Conservation (phyloP, 2,797 vertebrate genomes). For the Dermochelys coriacea region DNA sequence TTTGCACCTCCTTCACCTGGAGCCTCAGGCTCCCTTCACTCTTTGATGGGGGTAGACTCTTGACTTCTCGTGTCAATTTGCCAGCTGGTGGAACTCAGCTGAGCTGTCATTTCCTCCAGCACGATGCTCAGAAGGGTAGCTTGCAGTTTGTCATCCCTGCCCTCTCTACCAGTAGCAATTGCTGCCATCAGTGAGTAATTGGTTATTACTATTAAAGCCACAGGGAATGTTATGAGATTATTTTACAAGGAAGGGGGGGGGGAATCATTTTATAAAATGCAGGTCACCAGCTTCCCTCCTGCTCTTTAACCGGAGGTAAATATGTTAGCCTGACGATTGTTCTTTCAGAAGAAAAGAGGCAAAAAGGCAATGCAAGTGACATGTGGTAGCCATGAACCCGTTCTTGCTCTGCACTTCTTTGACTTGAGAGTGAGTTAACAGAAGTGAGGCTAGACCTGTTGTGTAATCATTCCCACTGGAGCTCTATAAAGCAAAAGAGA, state of each 20-base stretch:
- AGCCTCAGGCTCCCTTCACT: background rate
- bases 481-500: conserved; percentile 9
- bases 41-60: background rate
- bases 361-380: background rate
- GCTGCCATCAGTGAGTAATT: background rate
- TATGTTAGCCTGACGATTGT: background rate
- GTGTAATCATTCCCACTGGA: conserved; percentile 1
- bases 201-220: conserved; percentile 5
- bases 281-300: background rate
- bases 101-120: background rate
- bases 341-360: conserved; percentile 2
- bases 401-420: conserved; percentile 16
- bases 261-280: background rate
- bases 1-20: background rate
- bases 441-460: background rate
- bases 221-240: background rate
- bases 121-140: background rate
- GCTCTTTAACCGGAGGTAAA: background rate
- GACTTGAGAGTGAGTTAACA: conserved; percentile 28
- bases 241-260: background rate
- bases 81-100: background rate
- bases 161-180: background rate
- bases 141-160: conserved; percentile 29
- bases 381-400: background rate
- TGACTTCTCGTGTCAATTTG: rapidly evolving